A percentile compares a stretch with the other conserved stretches of the same genome.
Evolutionary conservation across 2,113 vertebrate genomes (phyloP).

Genomic region (Tragelaphus imberbis): DNA sequence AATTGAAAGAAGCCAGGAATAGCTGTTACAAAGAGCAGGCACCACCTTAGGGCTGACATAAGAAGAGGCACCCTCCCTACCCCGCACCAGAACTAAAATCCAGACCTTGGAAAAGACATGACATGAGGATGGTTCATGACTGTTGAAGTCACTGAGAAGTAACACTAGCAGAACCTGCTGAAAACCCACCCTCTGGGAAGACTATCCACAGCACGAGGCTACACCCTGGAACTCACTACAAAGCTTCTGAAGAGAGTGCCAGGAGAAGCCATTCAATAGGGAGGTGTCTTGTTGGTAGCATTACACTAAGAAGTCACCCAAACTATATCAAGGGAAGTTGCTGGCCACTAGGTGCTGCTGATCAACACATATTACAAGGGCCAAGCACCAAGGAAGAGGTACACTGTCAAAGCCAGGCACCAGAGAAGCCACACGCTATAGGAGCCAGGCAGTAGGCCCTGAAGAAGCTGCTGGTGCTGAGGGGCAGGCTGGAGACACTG

Average conservation of each 20-base stretch:
- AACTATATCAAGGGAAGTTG: neutral
- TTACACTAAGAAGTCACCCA: neutral
- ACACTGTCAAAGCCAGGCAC: neutral
- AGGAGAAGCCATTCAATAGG: neutral
- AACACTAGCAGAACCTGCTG: neutral
- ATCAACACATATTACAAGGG: neutral
- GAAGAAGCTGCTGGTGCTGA: neutral
- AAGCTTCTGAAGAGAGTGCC: neutral
- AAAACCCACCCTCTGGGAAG: neutral
- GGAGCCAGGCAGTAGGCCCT: neutral
- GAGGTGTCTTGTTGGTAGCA: neutral
- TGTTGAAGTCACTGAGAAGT: neutral
- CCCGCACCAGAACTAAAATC: neutral
- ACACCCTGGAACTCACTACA: neutral
- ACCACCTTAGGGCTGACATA: neutral
- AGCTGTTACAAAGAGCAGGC: neutral
- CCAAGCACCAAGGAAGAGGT: neutral
- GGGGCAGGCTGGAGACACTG: neutral
- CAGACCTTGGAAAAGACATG: neutral
- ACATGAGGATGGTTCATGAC: neutral
- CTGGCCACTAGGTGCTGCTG: neutral
- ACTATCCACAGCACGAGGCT: neutral
- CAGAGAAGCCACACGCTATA: neutral
- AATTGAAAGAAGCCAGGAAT: neutral
- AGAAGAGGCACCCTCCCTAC: neutral